Conservation (phyloP, 1,140 invertebrate genomes). For the Acromyrmex charruanus region DNA sequence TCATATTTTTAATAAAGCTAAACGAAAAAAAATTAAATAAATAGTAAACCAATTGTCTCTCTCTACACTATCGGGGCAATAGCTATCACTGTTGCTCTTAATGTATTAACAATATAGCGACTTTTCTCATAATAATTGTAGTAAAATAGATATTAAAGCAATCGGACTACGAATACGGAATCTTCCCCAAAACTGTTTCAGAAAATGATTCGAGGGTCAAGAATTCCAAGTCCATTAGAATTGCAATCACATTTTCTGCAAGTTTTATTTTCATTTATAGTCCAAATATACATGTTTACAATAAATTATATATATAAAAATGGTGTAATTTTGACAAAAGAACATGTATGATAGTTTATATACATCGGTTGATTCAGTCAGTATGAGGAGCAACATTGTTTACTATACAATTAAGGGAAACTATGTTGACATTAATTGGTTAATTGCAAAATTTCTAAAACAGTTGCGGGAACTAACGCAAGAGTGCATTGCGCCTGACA, state of each 20-base stretch:
- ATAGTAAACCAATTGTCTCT: conserved; percentile 50
- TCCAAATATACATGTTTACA: conserved; percentile 86
- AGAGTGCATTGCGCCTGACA: conserved; percentile 76
- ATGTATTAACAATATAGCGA: conserved; percentile 47
- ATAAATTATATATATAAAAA: conserved; percentile 86
- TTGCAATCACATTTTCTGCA: conserved; percentile 83
- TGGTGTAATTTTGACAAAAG: conserved; percentile 84
- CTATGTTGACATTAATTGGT: conserved; percentile 78
- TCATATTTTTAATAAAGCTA: conserved; percentile 68
- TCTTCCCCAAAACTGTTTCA: conserved; percentile 86
- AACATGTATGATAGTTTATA: conserved; percentile 83
- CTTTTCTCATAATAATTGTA: conserved; percentile 56
- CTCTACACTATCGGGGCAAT: conserved; percentile 76
- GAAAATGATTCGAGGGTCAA: conserved; percentile 84
- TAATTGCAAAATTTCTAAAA: conserved; percentile 83
- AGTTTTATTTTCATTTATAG: conserved; percentile 85
- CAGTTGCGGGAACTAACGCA: conserved; percentile 84
- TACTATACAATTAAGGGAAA: conserved; percentile 76
- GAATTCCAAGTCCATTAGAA: conserved; percentile 83
- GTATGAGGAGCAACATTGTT: conserved; percentile 69
- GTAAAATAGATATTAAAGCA: conserved; percentile 54
- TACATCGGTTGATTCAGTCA: conserved; percentile 84
- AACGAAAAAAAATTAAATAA: conserved; percentile 47
- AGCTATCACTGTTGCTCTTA: conserved; percentile 74
- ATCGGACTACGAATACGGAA: conserved; percentile 73